phyloP scores from a whole-genome alignment of 2,113 vertebrate species.

The Gracilinanus agilis region DNA sequence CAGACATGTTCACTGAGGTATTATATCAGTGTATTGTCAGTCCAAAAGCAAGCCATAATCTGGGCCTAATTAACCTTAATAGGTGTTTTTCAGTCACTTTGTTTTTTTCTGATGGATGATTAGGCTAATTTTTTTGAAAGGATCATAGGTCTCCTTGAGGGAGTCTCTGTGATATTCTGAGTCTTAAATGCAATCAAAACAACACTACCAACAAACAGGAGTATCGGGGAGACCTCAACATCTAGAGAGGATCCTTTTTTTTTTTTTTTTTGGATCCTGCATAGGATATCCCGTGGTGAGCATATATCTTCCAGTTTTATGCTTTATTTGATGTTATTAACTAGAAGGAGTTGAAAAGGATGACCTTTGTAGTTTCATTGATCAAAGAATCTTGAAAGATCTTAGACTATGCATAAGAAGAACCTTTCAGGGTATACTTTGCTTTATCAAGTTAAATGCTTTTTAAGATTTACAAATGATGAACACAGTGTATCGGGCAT shows the following conservation, averaged over 20 bases:
- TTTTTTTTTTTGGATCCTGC: neutral
- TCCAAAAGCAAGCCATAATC: neutral
- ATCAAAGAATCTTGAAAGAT: neutral
- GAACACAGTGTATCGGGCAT: neutral
- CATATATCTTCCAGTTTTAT: neutral
- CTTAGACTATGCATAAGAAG: neutral
- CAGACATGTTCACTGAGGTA: neutral
- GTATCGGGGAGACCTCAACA: neutral
- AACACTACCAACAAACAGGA: neutral
- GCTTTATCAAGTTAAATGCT: neutral
- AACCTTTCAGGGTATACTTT: neutral
- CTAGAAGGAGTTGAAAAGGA: neutral
- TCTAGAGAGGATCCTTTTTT: neutral
- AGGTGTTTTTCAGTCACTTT: neutral
- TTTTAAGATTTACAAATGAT: neutral
- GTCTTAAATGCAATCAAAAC: neutral
- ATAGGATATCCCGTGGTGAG: neutral
- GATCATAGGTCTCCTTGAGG: neutral
- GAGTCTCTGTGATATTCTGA: neutral
- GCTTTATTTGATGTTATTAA: neutral
- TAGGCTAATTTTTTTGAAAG: neutral
- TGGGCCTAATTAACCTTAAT: neutral
- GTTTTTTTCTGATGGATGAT: neutral
- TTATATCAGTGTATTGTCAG: neutral
- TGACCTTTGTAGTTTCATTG: neutral